Percentiles rank a stretch among this genome's conserved stretches.
These are phyloP conservation scores for Dryobotodes eremita DNA, from an alignment of 2,888 invertebrate genomes.

Conservation along the genomic window DNA sequence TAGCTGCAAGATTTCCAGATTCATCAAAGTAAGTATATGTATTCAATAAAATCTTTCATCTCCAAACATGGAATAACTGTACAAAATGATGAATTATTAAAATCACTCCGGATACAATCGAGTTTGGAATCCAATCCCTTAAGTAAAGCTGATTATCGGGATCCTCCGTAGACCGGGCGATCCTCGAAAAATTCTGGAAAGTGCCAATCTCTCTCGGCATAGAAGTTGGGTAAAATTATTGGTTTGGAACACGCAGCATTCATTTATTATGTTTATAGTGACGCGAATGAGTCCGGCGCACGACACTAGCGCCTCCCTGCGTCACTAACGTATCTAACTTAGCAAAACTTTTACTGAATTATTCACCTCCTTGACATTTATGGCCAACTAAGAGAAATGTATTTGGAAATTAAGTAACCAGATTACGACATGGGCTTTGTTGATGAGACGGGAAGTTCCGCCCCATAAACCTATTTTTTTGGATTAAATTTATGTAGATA, in stretches of 20 bases:
- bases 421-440: conserved; percentile 83
- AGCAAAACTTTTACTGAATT: conserved; percentile 81
- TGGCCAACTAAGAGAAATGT: conserved; percentile 84
- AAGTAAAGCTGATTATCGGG: conserved; percentile 90
- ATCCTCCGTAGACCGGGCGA: conserved; percentile 81
- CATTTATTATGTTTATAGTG: conserved; percentile 82
- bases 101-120: conserved; percentile 88
- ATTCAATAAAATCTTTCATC: conserved; percentile 77
- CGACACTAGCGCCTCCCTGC: conserved; percentile 55
- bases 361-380: conserved; percentile 84
- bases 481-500: conserved; percentile 83
- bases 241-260: conserved; percentile 81
- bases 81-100: conserved; percentile 89
- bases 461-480: conserved; percentile 85
- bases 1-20: conserved; percentile 53
- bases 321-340: conserved; percentile 71
- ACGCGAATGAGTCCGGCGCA: conserved; percentile 54
- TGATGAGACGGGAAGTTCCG: conserved; percentile 81
- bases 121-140: conserved; percentile 89
- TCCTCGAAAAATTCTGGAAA: conserved; percentile 85
- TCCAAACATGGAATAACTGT: conserved; percentile 77
- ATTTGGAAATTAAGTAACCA: conserved; percentile 86
- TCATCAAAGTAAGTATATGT: conserved; percentile 74
- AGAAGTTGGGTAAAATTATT: conserved; percentile 82
- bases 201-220: conserved; percentile 85